Evolutionary conservation across 2,888 invertebrate genomes (phyloP), one percentile per base, ranked within the genome.

Genomic region (Stenotaenia linearis): DNA sequence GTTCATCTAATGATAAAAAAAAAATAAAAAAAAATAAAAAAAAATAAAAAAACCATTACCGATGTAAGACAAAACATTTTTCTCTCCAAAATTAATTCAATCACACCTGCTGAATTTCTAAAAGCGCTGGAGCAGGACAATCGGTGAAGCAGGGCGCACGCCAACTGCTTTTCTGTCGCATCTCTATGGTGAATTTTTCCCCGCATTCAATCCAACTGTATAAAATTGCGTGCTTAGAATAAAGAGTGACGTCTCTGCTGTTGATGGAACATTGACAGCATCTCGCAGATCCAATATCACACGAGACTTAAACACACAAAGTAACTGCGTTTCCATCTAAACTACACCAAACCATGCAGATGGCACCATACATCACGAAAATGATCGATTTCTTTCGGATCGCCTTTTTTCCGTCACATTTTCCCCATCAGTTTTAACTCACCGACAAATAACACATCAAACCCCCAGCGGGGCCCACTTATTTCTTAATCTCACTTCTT

Each of bases 151-250:
- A 69, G 28, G 28, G 28, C 69, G 69, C 23, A 25, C 25, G 15
- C 69, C 10, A 15, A 69, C 23, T 69, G 50, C 18, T 50, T 50
- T 50, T 50, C 3, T 50, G 50, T 50, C 50, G 15, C 69, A 25
- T 28, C 69, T 25, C 23, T 28, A 69, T 69, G 25, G 25, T 69
- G 25, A 50, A 50, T 28, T 69, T 61, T 28, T 69, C 28, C 28
- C 25, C 23, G 15, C 69, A 28, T 69, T 25, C 69, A 69, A 69
- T 69, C 6, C 69, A 69, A 69, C 69, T 69, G 69, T 10, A 69
- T 69, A 69, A 69, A 69, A 69, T 69, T 69, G 69, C 69, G 69
- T 69, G 69, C 69, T 69, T 69, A 69, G 69, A 69, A 69, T 69
- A 69, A 69, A 69, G 69, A 69, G 28, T 69, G 28, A 69, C 69